Conservation (phyloP, 2,113 vertebrate species). For the Tyrannus savana region DNA sequence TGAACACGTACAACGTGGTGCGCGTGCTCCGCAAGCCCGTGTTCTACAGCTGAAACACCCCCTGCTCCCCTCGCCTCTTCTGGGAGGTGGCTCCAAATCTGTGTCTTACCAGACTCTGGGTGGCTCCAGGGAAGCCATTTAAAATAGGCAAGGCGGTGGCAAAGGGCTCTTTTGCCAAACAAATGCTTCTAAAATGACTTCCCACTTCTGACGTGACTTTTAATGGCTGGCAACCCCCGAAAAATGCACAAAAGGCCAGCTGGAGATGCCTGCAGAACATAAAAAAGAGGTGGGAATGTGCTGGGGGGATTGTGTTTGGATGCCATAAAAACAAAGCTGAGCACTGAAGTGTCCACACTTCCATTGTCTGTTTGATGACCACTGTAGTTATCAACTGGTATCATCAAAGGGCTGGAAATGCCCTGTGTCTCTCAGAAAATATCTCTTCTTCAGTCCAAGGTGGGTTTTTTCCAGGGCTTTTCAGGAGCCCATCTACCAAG, state of each 20-base stretch:
- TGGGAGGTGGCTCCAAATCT: neutral
- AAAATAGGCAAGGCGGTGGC: neutral
- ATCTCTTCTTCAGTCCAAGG: neutral
- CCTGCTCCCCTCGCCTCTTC: neutral
- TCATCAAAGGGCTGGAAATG: neutral
- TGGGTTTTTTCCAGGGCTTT: neutral
- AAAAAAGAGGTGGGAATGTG: neutral
- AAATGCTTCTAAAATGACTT: neutral
- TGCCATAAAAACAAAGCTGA: neutral
- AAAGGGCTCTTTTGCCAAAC: neutral
- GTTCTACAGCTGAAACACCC: conserved; percentile 69
- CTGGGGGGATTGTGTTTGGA: neutral
- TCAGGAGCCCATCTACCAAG: neutral
- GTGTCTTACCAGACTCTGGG: neutral
- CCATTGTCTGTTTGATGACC: neutral
- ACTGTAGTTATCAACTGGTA: neutral
- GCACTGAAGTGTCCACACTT: neutral
- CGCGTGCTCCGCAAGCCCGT: conserved; percentile 77
- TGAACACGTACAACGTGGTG: conserved; percentile 88
- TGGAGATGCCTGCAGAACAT: neutral
- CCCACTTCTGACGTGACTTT: neutral
- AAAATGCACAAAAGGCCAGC: neutral
- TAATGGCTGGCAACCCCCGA: neutral
- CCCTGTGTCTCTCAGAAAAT: neutral
- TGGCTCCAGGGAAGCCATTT: neutral